Evolutionary conservation across 2,888 invertebrate species (phyloP).

Genomic region (Lasioglossum pauxillum): DNA sequence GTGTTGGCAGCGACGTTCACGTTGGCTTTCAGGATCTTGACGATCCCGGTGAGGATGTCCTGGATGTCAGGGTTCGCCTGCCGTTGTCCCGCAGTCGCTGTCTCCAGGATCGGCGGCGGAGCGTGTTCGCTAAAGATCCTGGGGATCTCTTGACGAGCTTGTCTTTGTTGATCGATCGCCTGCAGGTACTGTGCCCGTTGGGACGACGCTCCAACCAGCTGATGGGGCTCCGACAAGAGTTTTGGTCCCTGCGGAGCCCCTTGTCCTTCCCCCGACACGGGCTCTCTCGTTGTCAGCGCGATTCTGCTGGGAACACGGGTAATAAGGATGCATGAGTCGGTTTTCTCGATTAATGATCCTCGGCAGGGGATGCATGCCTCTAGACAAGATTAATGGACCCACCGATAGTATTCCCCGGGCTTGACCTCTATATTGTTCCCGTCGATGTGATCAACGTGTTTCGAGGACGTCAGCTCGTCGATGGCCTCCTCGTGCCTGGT

Average conservation of each 20-base stretch:
- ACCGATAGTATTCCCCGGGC: constrained; percentile 81
- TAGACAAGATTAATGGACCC: constrained; percentile 31
- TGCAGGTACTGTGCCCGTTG: constrained; percentile 73
- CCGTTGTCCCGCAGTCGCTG: constrained; percentile 78
- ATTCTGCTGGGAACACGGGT: constrained; percentile 67
- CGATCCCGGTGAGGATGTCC: constrained; percentile 95
- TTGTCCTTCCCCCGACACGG: constrained; percentile 89
- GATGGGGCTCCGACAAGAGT: constrained; percentile 89
- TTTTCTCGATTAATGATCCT: neutral
- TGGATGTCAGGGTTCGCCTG: constrained; percentile 92
- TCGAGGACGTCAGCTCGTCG: constrained; percentile 78
- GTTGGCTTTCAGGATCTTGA: constrained; percentile 94
- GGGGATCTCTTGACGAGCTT: constrained; percentile 79
- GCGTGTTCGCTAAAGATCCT: constrained; percentile 82
- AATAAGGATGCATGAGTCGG: neutral
- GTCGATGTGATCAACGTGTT: constrained; percentile 80
- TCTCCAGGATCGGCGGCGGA: constrained; percentile 75
- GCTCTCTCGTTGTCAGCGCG: constrained; percentile 76
- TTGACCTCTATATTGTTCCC: constrained; percentile 82
- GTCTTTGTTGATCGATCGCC: constrained; percentile 71
- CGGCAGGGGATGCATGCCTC: neutral
- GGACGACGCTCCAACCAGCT: constrained; percentile 83
- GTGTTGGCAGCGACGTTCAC: constrained; percentile 94
- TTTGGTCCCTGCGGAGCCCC: constrained; percentile 91
- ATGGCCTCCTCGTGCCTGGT: constrained; percentile 69